Evolutionary conservation across 2,888 invertebrate species (phyloP), one percentile per base, ranked within the genome.

Genomic region (Hedychridium roseum): DNA sequence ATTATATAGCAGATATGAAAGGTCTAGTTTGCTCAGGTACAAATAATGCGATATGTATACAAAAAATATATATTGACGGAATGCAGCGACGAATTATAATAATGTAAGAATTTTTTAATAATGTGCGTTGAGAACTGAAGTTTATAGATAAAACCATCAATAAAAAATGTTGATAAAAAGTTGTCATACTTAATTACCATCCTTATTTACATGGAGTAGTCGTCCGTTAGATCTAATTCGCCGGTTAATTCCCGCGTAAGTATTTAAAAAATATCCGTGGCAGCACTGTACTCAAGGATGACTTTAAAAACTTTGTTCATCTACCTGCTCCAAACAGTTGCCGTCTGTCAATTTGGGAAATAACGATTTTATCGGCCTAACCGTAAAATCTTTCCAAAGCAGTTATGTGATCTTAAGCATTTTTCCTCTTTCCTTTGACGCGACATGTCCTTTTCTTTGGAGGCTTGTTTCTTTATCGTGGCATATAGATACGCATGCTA

Each of bases 61-160:
- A 56, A 47, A 53, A 30, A n/a, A n/a, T n/a, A n/a, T 43, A 50
- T 42, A 54, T 47, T 46, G 44, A n/a, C 49, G 35, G 40, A 47
- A 46, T 42, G 31, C 34, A 57, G n/a, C n/a, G n/a, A 43, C 27
- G 27, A 40, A 43, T 44, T 54, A 54, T 47, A 44, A 23, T 31
- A 48, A 26, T 31, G 12, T 53, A 50, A 37, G 46, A 49, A 15
- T 50, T 64, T 60, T 60, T 39, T 53, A 61, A 41, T 40, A 46
- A 46, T 57, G 43, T 62, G 61, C 35, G 48, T 50, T 62, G 64
- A 64, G 64, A 57, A 63, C 62, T 65, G 30, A 46, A 44, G 16
- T 65, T 61, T 64, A 63, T 50, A 60, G 49, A 55, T 57, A 55
- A n/a, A n/a, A n/a, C n/a, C 30, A 26, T 28, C 14, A 44, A 61